Evolutionary conservation across 2,888 invertebrate species (phyloP), one percentile per base, ranked within the genome.

Genomic region (Acleris cristana): DNA sequence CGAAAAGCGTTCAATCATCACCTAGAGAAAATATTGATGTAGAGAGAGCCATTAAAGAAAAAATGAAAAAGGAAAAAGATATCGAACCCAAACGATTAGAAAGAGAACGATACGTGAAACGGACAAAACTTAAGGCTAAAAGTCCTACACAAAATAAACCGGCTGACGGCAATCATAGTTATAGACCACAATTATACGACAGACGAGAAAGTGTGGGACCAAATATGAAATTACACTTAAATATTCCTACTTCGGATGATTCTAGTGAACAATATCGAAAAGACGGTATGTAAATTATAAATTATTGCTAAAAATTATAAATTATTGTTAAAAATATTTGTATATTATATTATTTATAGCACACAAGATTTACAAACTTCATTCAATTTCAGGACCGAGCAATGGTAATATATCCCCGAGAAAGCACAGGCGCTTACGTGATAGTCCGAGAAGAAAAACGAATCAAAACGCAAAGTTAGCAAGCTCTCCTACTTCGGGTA

Each of bases 391-490:
- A 89, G 90, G 89, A 55, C 69, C 83, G n/a, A 87, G 83, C 34
- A 93, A 92, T 71, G 93, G 93, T 54, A 93, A 89, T 76, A 76
- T 91, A 71, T 94, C 95, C 14, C 94, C 95, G 54, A 93, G 94
- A 71, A 95, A 95, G 84, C 91, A 93, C 70, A 94, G 95, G 76
- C 93, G 95, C 69, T 88, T 93, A 65, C 90, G 95, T 68, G 95
- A 96, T 69, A 95, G 94, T 78, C 95, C 95, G 1, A 85, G 95
- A 76, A 92, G 95, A 79, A 95, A 95, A 86, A 94, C 95, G 34
- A 87, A 86, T n/a, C 86, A 93, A 70, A 92, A 91, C 73, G 90
- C 93, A 55, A 84, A 86, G 64, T 84, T 86, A 64, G 93, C 94
- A 0, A 93, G 95, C 79, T 94, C 94, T 53, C 94, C 95, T 12